Base-by-base conservation (phyloP, 2,888 invertebrate species). In the Spilosoma lubricipeda region DNA sequence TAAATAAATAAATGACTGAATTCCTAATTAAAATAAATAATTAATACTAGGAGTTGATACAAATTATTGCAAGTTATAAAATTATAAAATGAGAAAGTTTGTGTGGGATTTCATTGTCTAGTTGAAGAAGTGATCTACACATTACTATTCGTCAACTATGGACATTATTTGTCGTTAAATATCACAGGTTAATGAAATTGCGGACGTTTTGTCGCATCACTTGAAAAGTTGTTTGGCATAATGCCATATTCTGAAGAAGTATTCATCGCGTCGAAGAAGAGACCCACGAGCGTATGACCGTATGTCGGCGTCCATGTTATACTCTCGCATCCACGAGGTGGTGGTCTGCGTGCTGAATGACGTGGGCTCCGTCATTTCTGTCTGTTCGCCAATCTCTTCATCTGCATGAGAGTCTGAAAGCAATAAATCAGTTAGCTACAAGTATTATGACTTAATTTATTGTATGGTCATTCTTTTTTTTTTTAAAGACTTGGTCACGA, bases 201-300 rank as follows among this genome's bases (percentile, higher is more conserved):
- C 77, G 75, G 74, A 77, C 72, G 81, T 73, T 76, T 74, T 72
- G 77, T 76, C 78, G 81, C 85, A 86, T 96, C 97, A 98, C 94
- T 98, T 97, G 94, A 98, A 98, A 78, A 98, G 96, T 92, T 98
- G 97, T 87, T 97, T 97, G 85, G 98, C 98, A 89, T 98, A 97
- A 93, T 97, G 97, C 98, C 98, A 99, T 94, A 99, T 98, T 85
- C 98, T 97, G 97, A 99, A 99, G 97, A 99, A 99, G 96, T 99
- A 99, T 95, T 99, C 99, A 92, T 99, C 98, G 87, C 98, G 97
- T 83, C 98, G 96, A 71, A 98, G 96, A 72, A 99, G 96, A 76
- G 98, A 97, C 80, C 98, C 98, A 84, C 98, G 97, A n/a, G 98
- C 98, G 93, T 99, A 99, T 66, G 98, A 98, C 85, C 97, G 97